A percentile compares a stretch with the other conserved stretches of the same genome.
Evolutionary conservation across 1,140 invertebrate species (phyloP).

Genomic region (Diploscapter pachys): DNA sequence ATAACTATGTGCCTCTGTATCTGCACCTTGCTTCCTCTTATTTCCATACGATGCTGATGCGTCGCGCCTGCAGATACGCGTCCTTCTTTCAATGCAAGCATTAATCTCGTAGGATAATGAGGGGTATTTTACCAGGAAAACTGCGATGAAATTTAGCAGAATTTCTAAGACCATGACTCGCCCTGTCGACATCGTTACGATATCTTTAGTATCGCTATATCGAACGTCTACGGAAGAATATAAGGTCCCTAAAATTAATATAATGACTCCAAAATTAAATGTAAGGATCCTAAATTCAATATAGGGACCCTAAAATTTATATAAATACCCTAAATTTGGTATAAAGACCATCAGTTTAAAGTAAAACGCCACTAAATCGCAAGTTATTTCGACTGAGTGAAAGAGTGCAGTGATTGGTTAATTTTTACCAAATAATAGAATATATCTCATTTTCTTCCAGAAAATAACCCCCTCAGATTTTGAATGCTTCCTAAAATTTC

Average conservation of each 20-base stretch:
- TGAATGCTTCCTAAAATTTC: neutral
- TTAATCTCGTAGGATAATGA: neutral
- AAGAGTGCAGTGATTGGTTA: neutral
- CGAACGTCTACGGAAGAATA: slow-evolving; percentile 53
- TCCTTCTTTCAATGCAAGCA: too few relatives aligned
- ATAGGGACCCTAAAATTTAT: neutral
- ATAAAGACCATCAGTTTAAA: neutral
- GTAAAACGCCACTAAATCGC: neutral
- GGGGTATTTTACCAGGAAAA: slow-evolving; percentile 36
- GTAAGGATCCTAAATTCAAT: too few relatives aligned
- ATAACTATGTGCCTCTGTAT: too few relatives aligned
- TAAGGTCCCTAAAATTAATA: slow-evolving; percentile 46
- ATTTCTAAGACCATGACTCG: slow-evolving; percentile 52
- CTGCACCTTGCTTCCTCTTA: too few relatives aligned
- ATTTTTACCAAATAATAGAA: too few relatives aligned
- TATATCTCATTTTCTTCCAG: neutral
- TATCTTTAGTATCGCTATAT: slow-evolving; percentile 45
- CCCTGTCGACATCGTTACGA: slow-evolving; percentile 52
- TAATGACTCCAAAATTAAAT: too few relatives aligned
- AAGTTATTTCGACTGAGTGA: slow-evolving; percentile 13
- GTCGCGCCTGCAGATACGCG: too few relatives aligned
- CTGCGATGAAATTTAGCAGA: slow-evolving; percentile 47
- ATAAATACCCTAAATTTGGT: slow-evolving; percentile 15
- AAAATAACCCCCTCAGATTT: neutral
- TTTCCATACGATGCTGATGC: too few relatives aligned